Conservation (phyloP, 1,140 invertebrate genomes). For the Dolichoris vasculosae region DNA sequence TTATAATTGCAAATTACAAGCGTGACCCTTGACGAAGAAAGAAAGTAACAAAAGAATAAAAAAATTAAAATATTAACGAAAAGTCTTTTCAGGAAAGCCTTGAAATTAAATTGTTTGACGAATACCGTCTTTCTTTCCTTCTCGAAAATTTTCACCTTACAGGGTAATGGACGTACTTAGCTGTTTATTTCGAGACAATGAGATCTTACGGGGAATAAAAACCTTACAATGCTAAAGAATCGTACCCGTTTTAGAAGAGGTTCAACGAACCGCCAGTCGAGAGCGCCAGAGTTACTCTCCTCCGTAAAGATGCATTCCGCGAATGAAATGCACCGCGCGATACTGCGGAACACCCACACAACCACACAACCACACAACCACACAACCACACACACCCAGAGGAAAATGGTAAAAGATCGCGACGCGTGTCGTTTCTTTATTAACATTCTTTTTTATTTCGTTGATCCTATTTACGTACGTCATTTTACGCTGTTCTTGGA, state of each 20-base stretch:
- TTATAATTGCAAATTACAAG: too few relatives aligned
- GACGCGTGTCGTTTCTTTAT: neutral
- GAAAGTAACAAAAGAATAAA: too few relatives aligned
- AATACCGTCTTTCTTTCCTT: neutral
- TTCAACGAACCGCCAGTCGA: constrained; percentile 61
- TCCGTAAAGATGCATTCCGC: constrained; percentile 63
- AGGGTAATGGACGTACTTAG: constrained; percentile 56
- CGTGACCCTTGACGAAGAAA: too few relatives aligned
- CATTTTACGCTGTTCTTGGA: too few relatives aligned
- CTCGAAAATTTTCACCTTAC: constrained; percentile 34
- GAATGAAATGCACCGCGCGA: constrained; percentile 57
- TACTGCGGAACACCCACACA: neutral
- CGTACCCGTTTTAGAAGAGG: constrained; percentile 61
- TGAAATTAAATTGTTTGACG: neutral
- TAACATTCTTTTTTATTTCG: constrained; percentile 13
- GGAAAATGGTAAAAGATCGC: too few relatives aligned
- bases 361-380: neutral
- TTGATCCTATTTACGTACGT: too few relatives aligned
- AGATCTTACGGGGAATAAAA: constrained; percentile 58
- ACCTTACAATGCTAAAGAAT: constrained; percentile 56
- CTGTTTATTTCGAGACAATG: constrained; percentile 62
- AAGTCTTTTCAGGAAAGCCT: too few relatives aligned
- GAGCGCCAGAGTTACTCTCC: constrained; percentile 10
- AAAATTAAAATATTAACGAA: too few relatives aligned
- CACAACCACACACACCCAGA: too few relatives aligned